Percentiles rank a stretch among this genome's conserved stretches.
Conservation (phyloP, 2,888 invertebrate genomes). For the Callinectes sapidus region DNA sequence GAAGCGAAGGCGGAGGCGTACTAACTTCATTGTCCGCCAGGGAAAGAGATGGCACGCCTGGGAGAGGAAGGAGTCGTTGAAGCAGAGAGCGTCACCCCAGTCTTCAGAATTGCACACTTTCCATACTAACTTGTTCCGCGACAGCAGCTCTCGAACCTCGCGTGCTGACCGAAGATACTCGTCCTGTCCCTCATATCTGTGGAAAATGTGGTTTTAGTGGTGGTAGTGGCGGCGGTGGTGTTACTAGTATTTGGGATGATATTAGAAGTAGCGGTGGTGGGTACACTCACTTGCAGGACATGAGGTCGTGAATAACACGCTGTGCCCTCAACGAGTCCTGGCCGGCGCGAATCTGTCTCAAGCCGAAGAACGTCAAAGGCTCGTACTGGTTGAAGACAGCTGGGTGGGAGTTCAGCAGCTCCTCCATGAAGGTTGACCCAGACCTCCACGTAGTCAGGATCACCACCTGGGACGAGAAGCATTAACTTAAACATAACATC, state of each 20-base stretch:
- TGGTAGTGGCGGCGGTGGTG: not conserved
- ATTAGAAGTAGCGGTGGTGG: not conserved
- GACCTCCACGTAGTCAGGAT: slow-evolving; percentile 70
- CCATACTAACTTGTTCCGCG: slow-evolving; percentile 73
- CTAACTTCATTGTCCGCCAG: slow-evolving; percentile 74
- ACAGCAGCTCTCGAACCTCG: slow-evolving; percentile 68
- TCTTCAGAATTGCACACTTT: slow-evolving; percentile 72
- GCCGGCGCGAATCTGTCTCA: slow-evolving; percentile 67
- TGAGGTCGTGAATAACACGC: slow-evolving; percentile 64
- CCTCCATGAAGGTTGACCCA: slow-evolving; percentile 73
- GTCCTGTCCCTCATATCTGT: slow-evolving; percentile 66
- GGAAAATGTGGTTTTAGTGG: not conserved
- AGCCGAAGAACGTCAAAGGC: slow-evolving; percentile 73
- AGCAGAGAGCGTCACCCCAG: slow-evolving; percentile 72
- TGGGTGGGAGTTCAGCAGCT: slow-evolving; percentile 72
- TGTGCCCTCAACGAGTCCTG: slow-evolving; percentile 53
- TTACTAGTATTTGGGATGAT: not conserved
- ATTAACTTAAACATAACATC: too few species aligned
- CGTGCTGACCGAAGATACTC: slow-evolving; percentile 61
- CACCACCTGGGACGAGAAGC: slow-evolving; percentile 52
- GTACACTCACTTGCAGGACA: slow-evolving; percentile 69
- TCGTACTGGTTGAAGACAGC: slow-evolving; percentile 74
- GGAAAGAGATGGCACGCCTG: slow-evolving; percentile 73
- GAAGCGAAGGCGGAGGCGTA: slow-evolving; percentile 73
- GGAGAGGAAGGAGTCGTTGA: slow-evolving; percentile 73